A percentile compares a stretch with the other conserved stretches of the same genome.
Evolutionary conservation across 2,113 vertebrate species (phyloP).

Genomic region (Phoxinus phoxinus): DNA sequence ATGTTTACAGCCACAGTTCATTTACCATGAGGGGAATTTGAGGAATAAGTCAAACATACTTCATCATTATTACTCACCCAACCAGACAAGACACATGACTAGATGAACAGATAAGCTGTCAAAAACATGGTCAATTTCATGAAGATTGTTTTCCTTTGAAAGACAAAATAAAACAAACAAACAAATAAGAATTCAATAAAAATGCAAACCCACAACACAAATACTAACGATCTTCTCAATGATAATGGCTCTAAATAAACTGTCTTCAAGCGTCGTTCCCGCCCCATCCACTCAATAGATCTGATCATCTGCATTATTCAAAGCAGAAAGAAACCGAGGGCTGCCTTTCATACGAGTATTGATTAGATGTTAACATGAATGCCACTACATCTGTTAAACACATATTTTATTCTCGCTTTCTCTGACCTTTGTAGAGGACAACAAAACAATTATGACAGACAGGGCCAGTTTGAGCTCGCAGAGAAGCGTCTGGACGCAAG

Average conservation of each 20-base stretch:
- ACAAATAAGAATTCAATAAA: background rate
- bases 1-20: background rate
- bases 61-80: background rate
- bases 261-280: background rate
- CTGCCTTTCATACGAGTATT: slow-evolving; percentile 30
- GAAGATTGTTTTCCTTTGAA: background rate
- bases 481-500: background rate
- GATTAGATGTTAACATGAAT: slow-evolving; percentile 33
- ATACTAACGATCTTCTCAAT: background rate
- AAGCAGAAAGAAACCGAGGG: slow-evolving; percentile 29
- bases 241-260: slow-evolving; percentile 19
- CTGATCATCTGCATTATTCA: slow-evolving; percentile 44
- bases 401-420: slow-evolving; percentile 18
- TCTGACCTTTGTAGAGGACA: slow-evolving; percentile 9
- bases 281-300: slow-evolving; percentile 23
- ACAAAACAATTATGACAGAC: background rate
- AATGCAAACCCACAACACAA: background rate
- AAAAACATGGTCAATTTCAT: background rate
- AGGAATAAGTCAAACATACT: background rate
- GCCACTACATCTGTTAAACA: slow-evolving; percentile 31
- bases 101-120: background rate
- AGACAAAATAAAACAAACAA: background rate
- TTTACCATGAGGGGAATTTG: background rate
- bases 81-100: background rate
- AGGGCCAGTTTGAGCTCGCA: slow-evolving; percentile 11